Evolutionary conservation across 1,140 invertebrate genomes (phyloP).

Genomic region (Drosophila teissieri): DNA sequence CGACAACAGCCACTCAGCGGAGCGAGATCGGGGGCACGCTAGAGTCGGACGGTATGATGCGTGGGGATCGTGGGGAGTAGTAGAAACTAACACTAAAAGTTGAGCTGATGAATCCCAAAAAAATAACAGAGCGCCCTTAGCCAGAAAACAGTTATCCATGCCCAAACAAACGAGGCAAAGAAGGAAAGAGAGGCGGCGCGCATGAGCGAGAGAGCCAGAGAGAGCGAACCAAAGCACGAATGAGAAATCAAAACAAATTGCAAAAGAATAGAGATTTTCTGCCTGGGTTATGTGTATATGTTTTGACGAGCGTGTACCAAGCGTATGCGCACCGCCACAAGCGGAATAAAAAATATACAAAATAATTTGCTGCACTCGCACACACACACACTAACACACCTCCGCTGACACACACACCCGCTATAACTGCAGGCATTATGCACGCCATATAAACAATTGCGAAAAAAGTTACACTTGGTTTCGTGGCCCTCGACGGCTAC

Average conservation of each 20-base stretch:
- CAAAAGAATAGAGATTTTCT: conserved; percentile 82
- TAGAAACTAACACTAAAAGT: conserved; percentile 5
- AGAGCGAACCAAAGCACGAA: conserved; percentile 46
- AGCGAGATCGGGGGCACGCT: conserved; percentile 61
- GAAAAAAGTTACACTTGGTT: conserved; percentile 50
- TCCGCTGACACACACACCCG: conserved; percentile 20
- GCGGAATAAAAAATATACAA: conserved; percentile 69
- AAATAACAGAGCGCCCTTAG: not conserved
- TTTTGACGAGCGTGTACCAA: conserved; percentile 83
- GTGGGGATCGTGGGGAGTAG: conserved; percentile 35
- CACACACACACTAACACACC: conserved; percentile 14
- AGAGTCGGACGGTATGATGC: conserved; percentile 30
- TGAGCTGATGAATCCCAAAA: not conserved
- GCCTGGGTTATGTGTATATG: conserved; percentile 72
- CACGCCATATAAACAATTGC: conserved; percentile 70
- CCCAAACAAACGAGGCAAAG: not conserved
- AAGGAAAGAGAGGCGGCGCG: conserved; percentile 14
- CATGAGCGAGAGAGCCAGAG: conserved; percentile 19
- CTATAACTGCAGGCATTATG: conserved; percentile 57
- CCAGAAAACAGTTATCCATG: not conserved
- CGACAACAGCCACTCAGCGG: conserved; percentile 71
- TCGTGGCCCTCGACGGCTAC: conserved; percentile 66
- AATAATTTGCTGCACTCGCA: conserved; percentile 70
- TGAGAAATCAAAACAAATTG: conserved; percentile 83
- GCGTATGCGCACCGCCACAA: conserved; percentile 74